These are phyloP conservation scores for Phrynocephalus vlangalii DNA, from an alignment of 2,797 vertebrate genomes.

Conservation along the genomic window DNA sequence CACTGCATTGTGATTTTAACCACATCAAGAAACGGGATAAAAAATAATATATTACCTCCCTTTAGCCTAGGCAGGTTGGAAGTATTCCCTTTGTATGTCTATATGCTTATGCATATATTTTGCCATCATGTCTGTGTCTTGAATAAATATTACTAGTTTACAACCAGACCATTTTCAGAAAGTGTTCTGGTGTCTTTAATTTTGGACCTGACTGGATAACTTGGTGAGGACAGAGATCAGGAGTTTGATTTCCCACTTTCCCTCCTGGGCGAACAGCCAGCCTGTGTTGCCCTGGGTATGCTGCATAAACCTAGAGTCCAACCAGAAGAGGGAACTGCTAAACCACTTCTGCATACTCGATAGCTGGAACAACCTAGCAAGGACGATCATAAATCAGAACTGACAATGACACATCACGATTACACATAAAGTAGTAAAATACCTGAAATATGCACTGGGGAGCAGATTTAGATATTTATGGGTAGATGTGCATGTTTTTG, in stretches of 20 bases:
- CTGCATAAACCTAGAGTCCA: too few species aligned
- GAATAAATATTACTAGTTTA: background rate
- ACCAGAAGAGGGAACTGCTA: too few species aligned
- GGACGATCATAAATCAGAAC: too few species aligned
- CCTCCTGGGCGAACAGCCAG: too few species aligned
- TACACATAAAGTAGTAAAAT: background rate
- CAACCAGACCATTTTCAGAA: background rate
- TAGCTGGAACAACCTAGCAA: too few species aligned
- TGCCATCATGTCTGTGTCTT: background rate
- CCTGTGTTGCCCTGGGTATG: too few species aligned
- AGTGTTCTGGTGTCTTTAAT: background rate
- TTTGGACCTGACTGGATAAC: background rate
- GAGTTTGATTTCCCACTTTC: too few species aligned
- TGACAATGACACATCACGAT: too few species aligned
- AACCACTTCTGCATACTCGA: too few species aligned
- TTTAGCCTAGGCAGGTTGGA: conserved; percentile 74
- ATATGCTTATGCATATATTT: conserved; percentile 1
- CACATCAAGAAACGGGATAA: conserved; percentile 79
- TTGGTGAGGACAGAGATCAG: too few species aligned
- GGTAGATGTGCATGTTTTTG: background rate
- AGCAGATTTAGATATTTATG: background rate
- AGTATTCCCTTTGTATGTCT: conserved; percentile 46
- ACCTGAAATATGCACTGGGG: background rate
- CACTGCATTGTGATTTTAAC: conserved; percentile 72
- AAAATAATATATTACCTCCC: conserved; percentile 64